Percentiles rank a stretch among this genome's conserved stretches.
Conservation (phyloP, 2,888 invertebrate species). For the Cephalotes varians region DNA sequence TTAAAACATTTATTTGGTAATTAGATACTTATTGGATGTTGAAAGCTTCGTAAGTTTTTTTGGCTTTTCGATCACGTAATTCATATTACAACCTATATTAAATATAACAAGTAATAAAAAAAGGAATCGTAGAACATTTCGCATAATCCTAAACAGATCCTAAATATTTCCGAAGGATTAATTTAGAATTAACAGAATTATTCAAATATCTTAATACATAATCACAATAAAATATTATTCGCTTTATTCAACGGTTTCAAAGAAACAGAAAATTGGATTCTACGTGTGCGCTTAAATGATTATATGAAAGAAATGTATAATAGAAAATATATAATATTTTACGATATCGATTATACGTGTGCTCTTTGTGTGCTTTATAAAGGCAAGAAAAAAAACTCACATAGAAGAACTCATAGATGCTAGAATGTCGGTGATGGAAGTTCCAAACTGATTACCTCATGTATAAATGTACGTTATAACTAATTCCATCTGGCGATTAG, state of each 20-base stretch:
- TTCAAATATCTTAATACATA: background rate
- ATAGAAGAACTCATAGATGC: background rate
- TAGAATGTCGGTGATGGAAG: slow-evolving; percentile 39
- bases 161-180: background rate
- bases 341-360: background rate
- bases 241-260: background rate
- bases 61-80: background rate
- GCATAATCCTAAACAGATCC: background rate
- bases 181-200: background rate
- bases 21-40: background rate
- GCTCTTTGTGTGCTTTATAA: background rate
- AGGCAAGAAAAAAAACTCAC: background rate
- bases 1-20: background rate
- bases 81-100: background rate
- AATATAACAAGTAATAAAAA: background rate
- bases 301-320: background rate
- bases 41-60: background rate
- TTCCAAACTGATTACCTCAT: slow-evolving; percentile 56
- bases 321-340: background rate
- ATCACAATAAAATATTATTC: background rate
- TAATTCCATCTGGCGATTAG: slow-evolving; percentile 69
- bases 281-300: background rate
- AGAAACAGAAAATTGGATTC: background rate
- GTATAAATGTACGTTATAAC: slow-evolving; percentile 66
- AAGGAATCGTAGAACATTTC: background rate